Evolutionary conservation across 2,113 vertebrate genomes (phyloP).

Genomic region (Spilogale gracilis): DNA sequence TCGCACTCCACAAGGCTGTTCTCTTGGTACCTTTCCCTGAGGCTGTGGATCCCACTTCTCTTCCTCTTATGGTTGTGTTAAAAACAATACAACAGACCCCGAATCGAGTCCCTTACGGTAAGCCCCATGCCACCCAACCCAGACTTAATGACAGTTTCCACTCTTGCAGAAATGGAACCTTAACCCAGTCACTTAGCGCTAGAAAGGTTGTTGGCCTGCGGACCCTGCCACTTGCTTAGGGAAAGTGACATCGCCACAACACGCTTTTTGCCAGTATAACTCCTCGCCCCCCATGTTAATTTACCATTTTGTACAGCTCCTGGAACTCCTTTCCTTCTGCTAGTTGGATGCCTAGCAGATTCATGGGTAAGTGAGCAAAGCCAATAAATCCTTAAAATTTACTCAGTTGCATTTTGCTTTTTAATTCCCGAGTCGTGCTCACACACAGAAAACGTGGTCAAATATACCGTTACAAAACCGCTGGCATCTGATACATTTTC

Average conservation of each 20-base stretch:
- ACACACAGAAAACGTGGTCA: not conserved
- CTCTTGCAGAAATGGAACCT: not conserved
- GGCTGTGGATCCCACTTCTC: not conserved
- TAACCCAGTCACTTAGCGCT: not conserved
- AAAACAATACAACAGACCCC: not conserved
- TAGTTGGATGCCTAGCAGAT: not conserved
- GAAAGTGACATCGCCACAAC: not conserved
- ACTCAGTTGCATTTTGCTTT: not conserved
- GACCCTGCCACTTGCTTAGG: not conserved
- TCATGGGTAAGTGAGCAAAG: not conserved
- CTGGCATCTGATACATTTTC: not conserved
- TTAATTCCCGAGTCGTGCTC: not conserved
- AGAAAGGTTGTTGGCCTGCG: not conserved
- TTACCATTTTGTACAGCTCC: not conserved
- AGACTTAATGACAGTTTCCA: not conserved
- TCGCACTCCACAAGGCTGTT: not conserved
- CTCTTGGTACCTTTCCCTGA: not conserved
- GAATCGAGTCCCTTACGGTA: not conserved
- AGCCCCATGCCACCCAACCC: not conserved
- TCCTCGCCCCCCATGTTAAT: rapidly evolving
- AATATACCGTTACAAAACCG: not conserved
- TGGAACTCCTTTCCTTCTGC: not conserved
- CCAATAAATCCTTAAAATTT: not conserved
- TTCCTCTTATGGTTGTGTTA: not conserved
- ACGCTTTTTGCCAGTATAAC: not conserved